These are phyloP conservation scores for Rugalucina vietnamica DNA, from an alignment of 2,888 invertebrate species.

Conservation along the genomic window DNA sequence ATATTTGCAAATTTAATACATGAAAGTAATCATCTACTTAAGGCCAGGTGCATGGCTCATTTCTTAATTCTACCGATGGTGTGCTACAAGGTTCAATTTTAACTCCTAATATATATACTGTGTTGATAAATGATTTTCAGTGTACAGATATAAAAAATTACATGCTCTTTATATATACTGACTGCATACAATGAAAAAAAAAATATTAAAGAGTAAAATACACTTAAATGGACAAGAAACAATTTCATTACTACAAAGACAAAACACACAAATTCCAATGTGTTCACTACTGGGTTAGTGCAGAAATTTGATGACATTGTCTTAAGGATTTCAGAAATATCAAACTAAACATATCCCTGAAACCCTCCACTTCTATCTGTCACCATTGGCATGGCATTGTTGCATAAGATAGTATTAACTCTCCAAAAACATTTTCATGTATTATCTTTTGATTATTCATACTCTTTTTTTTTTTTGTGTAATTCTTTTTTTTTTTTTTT, in stretches of 20 bases:
- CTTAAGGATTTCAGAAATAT: background rate
- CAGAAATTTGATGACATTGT: background rate
- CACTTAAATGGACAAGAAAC: background rate
- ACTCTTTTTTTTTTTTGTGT: no score
- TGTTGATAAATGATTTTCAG: background rate
- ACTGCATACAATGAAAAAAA: background rate
- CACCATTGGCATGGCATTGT: background rate
- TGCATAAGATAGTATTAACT: no score
- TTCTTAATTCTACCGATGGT: slow-evolving; percentile 40
- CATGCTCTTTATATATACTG: slow-evolving; percentile 2
- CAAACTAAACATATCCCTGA: background rate
- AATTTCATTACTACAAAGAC: background rate
- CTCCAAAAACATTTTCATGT: no score
- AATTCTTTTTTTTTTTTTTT: no score
- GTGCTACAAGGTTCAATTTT: slow-evolving; percentile 35
- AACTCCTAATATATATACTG: background rate
- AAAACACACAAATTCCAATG: slow-evolving; percentile 11
- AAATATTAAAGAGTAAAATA: background rate
- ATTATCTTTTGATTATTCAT: no score
- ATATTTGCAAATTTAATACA: no score
- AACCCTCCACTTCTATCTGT: background rate
- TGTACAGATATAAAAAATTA: background rate
- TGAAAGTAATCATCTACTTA: background rate
- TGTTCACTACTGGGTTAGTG: slow-evolving; percentile 12
- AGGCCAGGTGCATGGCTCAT: slow-evolving; percentile 56